Conservation (phyloP, 2,113 vertebrate genomes). For the Epinephelus moara region DNA sequence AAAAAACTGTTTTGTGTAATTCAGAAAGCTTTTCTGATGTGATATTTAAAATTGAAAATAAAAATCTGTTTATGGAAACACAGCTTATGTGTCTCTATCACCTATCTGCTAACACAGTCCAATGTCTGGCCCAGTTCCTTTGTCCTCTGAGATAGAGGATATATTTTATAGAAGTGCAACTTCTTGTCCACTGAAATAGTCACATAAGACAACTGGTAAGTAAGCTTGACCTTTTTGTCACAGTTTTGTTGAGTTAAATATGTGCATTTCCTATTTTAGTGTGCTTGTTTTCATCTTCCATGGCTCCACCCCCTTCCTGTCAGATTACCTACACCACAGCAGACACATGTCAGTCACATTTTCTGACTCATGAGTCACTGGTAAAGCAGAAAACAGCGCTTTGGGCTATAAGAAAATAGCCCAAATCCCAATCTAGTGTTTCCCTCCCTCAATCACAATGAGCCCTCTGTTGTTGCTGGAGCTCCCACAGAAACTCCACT, state of each 20-base stretch:
- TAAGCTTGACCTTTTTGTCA: background rate
- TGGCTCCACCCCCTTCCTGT: background rate
- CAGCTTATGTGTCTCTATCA: no score
- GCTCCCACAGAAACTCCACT: slow-evolving; percentile 26
- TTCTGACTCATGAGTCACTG: slow-evolving; percentile 4
- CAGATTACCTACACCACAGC: background rate
- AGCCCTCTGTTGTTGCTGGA: slow-evolving; percentile 48
- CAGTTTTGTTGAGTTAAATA: background rate
- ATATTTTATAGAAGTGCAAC: background rate
- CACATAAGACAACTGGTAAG: background rate
- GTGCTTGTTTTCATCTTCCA: slow-evolving; percentile 7
- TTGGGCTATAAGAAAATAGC: background rate
- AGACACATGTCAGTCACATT: slow-evolving; percentile 36
- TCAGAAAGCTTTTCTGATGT: no score
- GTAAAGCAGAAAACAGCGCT: background rate
- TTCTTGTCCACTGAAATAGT: background rate
- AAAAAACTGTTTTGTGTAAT: no score
- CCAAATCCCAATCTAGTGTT: background rate
- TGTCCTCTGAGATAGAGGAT: background rate
- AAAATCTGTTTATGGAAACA: no score
- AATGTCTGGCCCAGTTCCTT: background rate
- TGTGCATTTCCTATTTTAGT: background rate
- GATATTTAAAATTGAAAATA: no score
- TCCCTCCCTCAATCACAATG: slow-evolving; percentile 47
- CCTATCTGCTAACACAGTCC: no score